Evolutionary conservation across 2,797 vertebrate species (phyloP), one percentile per base, ranked within the genome.

Genomic region (Aselliscus stoliczkanus): DNA sequence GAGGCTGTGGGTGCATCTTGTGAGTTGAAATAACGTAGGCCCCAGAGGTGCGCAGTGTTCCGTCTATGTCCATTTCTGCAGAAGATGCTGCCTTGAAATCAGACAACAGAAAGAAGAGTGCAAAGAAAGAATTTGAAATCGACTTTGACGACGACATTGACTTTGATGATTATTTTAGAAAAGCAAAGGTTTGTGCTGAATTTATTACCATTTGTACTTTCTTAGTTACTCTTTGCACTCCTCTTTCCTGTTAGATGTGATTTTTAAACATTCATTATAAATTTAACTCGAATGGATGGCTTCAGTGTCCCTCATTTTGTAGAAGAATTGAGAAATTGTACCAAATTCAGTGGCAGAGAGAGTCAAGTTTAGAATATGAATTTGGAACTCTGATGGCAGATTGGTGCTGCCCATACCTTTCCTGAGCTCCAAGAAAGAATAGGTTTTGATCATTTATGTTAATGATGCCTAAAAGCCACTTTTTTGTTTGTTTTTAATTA

Each of bases 81-180:
- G 97, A 95, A 5, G 93, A 92, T 1, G 0, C 67, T 2, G 0
- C 39, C 65, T 56, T 87, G 0, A 94, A 94, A 44, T 92, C 70
- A 62, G 96, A 96, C 93, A 97, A 95, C 3, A 99, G 97, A 80
- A 99, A 98, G 93, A 99, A 98, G 88, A 98, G 96, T 9, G 82
- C 98, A 12, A 99, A 99, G 98, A 99, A 99, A 95, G 96, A 87
- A 0, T 99, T 99, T 91, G 98, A 99, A 97, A 98, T 99, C 2
- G 98, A 99, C 98, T 99, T 99, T 97, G 98, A 98, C 0, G 99
- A 99, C 2, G 98, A 99, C 4, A 88, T 99, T 69, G 98, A 99
- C 97, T 99, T 99, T 82, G 97, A 99, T 67, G 93, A 85, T 0
- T 97, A 99, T 97, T 99, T 99, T 98, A 97, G 96, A 85, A 98